Conservation (phyloP, 2,888 invertebrate species). For the Rhorus exstirpatorius region DNA sequence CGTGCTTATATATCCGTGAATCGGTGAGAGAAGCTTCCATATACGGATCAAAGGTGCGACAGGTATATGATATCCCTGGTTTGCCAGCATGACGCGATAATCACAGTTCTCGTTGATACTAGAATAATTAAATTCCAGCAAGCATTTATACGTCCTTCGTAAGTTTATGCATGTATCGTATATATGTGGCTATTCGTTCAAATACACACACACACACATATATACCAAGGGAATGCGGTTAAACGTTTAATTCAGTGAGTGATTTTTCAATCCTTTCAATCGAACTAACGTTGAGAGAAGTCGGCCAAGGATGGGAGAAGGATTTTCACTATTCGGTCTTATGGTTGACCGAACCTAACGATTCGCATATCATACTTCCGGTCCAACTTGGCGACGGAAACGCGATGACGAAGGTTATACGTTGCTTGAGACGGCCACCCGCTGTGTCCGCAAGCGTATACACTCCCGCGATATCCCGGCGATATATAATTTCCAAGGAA, state of each 20-base stretch:
- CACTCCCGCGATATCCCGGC: slow-evolving; percentile 39
- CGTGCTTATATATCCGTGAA: slow-evolving; percentile 41
- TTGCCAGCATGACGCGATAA: slow-evolving; percentile 83
- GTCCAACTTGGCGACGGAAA: slow-evolving; percentile 67
- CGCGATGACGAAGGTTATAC: slow-evolving; percentile 55
- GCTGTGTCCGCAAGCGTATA: slow-evolving; percentile 42
- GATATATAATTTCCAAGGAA: slow-evolving; percentile 52
- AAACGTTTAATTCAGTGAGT: slow-evolving; percentile 45
- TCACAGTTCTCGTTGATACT: slow-evolving; percentile 80
- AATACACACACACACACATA: slow-evolving; percentile 7
- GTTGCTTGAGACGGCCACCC: slow-evolving; percentile 64
- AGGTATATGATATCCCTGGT: slow-evolving; percentile 81
- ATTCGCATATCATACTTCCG: slow-evolving; percentile 50
- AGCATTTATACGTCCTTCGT: slow-evolving; percentile 10
- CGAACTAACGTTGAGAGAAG: slow-evolving; percentile 49
- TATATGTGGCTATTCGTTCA: slow-evolving; percentile 1
- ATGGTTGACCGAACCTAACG: not conserved
- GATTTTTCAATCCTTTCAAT: slow-evolving; percentile 25
- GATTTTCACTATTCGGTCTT: slow-evolving; percentile 39
- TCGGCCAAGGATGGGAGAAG: slow-evolving; percentile 40
- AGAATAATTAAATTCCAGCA: slow-evolving; percentile 83
- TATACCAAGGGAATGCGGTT: not conserved
- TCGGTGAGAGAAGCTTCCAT: slow-evolving; percentile 69
- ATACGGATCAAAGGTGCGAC: slow-evolving; percentile 80
- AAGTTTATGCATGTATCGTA: slow-evolving; percentile 59